Base-by-base conservation (phyloP, 2,113 vertebrate genomes). In the Kryptolebias marmoratus region DNA sequence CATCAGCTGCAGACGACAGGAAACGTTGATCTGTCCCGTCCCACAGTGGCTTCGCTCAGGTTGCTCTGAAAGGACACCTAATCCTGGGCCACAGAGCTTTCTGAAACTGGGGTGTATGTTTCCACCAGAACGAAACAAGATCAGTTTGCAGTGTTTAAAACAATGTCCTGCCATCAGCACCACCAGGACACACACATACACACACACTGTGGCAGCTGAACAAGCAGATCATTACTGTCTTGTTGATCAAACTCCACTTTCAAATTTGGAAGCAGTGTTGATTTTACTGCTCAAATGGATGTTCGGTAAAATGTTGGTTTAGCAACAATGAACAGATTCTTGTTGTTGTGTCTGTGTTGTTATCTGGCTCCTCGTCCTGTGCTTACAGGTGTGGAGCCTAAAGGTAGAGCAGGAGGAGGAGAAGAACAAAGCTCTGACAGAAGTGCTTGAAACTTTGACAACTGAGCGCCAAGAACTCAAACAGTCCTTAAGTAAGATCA, bases 381-480 rank as follows among this genome's bases (percentile, higher is more conserved):
- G 71, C 89, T 92, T 93, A 78, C 89, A 98, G 97, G 95, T 95
- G 89, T 96, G 96, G 93, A 96, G 94, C 90, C 93, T 95, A 90
- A 96, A 95, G 92, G 92, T 97, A 84, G 95, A 96, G 90, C 96
- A 98, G 85, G 96, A 97, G 80, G 95, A 95, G 81, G 96, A 96
- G 88, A 98, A 97, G 93, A 97, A 93, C 90, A 96, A 95, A 93
- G 96, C 97, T 90, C 94, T 98, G 88, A 95, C 95, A 32, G 95
- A 97, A 90, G 95, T 96, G 0, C 91, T 98, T 88, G 95, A 97
- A 92, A 95, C 94, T 0, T 88, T 98, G 27, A 95, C 95, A 75
- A 94, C 94, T 0, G 95, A 97, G 32, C 95, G 95, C 81, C 93
- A 97, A 90, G 90, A 95, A 80, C 91, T 97, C 87, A 93, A 96